Evolutionary conservation across 2,797 vertebrate genomes (phyloP).

Genomic region (Gephyroberyx darwinii): DNA sequence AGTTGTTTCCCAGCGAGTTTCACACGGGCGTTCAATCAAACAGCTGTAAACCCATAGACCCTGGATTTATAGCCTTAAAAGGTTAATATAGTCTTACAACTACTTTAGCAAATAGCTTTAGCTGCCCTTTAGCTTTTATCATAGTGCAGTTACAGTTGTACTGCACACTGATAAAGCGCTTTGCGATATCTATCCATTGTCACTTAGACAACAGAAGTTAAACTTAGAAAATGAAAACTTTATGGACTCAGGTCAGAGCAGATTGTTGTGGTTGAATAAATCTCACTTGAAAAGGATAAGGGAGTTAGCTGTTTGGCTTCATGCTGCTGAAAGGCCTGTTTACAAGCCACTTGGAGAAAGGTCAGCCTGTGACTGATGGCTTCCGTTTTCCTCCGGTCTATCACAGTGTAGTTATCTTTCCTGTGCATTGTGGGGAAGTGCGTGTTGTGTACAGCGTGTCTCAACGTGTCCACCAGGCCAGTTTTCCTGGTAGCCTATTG

Average conservation of each 20-base stretch:
- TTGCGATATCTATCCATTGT: not conserved
- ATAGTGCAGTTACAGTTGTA: not conserved
- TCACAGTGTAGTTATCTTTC: conserved; percentile 73
- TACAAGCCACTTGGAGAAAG: conserved; percentile 67
- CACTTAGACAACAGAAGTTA: not conserved
- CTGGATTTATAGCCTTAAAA: not conserved
- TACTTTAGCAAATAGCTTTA: not conserved
- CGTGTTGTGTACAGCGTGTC: conserved; percentile 57
- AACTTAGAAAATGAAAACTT: conserved; percentile 11
- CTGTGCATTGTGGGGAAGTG: conserved; percentile 76
- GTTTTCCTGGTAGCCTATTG: conserved; percentile 66
- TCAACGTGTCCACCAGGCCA: conserved; percentile 49
- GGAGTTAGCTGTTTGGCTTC: conserved; percentile 26
- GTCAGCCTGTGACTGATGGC: conserved; percentile 73
- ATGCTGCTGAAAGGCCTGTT: conserved; percentile 50
- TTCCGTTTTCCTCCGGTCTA: conserved; percentile 77
- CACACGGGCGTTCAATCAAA: conserved; percentile 50
- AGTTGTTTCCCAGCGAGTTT: conserved; percentile 44
- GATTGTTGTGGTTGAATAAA: conserved; percentile 27
- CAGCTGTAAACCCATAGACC: conserved; percentile 55
- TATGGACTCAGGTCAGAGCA: not conserved
- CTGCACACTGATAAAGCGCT: not conserved
- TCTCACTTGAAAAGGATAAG: conserved; percentile 23
- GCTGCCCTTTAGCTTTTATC: not conserved
- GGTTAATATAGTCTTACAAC: not conserved